Evolutionary conservation across 2,113 vertebrate genomes (phyloP), one percentile per base, ranked within the genome.

Genomic region (Ceratotherium simum): DNA sequence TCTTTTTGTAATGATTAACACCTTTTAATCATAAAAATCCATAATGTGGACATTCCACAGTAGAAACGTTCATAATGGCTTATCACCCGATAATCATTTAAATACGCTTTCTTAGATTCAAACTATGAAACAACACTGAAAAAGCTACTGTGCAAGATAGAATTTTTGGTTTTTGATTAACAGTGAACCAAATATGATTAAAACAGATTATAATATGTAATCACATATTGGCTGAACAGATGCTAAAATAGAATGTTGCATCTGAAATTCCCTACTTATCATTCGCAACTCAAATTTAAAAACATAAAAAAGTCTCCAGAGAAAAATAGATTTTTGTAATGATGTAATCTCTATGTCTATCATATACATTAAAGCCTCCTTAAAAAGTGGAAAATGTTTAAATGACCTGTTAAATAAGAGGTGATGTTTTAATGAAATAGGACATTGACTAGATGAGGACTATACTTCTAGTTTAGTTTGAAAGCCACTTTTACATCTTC

Each of bases 261-360:
- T 29, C 86, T 79, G 36, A 97, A 96, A n/a, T 29, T 62, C 90
- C 93, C 92, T 90, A 54, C 31, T 96, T 92, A 96, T 8, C 29
- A 48, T 95, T 83, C 60, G 80, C 70, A 94, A 5, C 31, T 97
- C 73, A 42, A 69, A 96, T 42, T 70, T 72, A 73, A 85, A 31
- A 73, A 79, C 21, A 81, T 25, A 90, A 95, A 12, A 82, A 96
- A 14, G 42, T 39, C 62, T 64, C 58, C 7, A 96, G 51, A 98
- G 83, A 97, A 97, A 97, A 96, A 64, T 83, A 13, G 10, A 48
- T 58, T 97, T 82, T 72, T 1, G 48, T 84, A 86, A 89, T 56
- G 58, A 83, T 97, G 62, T 46, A 72, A 95, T 76, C 21, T 91
- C 54, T 96, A 56, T 95, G 87, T 85, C 36, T 54, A 64, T 56